Conservation (phyloP, 2,113 vertebrate genomes). For the Mellivora capensis region DNA sequence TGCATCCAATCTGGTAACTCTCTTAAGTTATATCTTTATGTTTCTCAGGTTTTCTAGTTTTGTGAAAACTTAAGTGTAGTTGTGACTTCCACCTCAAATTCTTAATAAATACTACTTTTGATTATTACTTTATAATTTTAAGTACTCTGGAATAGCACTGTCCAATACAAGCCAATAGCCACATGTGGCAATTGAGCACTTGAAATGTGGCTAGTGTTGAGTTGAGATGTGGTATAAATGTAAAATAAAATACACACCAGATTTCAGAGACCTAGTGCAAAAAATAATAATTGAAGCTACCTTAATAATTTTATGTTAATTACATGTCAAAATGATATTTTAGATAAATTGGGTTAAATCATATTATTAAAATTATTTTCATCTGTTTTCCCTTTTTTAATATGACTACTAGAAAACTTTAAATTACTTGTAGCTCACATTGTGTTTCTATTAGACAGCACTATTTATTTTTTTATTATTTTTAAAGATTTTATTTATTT, state of each 20-base stretch:
- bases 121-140: background rate
- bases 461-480: background rate
- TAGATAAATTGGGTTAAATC: constrained; percentile 9
- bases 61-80: constrained; percentile 6
- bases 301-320: constrained; percentile 4
- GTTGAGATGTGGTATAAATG: background rate
- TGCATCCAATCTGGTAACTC: background rate
- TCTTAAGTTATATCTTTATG: constrained; percentile 14
- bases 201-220: constrained; percentile 21
- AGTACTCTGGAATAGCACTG: background rate
- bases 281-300: background rate
- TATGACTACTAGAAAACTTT: constrained; percentile 2
- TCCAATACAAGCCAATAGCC: background rate
- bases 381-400: background rate
- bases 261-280: constrained; percentile 34
- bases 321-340: constrained; percentile 12
- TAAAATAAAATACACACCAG: constrained; percentile 34
- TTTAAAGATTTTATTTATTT: no score
- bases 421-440: background rate
- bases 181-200: background rate
- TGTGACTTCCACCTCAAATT: constrained; percentile 17
- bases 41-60: constrained; percentile 19
- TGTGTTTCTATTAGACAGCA: background rate
- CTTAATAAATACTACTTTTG: constrained; percentile 35
- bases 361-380: constrained; percentile 18